Evolutionary conservation across 1,140 invertebrate species (phyloP).

Genomic region (Lepidurus packardi): DNA sequence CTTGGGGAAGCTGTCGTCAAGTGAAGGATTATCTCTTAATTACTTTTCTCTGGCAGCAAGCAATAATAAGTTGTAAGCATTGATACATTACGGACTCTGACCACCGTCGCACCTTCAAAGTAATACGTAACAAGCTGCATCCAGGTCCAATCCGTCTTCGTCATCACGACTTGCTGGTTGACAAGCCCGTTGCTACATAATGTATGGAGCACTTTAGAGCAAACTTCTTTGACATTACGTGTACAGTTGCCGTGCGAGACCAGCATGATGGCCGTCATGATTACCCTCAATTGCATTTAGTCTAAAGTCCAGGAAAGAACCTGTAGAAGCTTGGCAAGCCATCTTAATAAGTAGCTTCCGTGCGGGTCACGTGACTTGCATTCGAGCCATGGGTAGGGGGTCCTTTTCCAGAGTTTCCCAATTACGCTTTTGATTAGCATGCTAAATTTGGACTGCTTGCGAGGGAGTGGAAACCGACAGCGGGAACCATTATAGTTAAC

Average conservation of each 20-base stretch:
- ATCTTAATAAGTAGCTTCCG: slow-evolving; percentile 18
- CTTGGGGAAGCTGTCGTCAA: background rate
- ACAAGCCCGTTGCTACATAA: background rate
- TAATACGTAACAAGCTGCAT: background rate
- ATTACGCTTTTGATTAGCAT: slow-evolving; percentile 22
- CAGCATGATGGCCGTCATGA: slow-evolving; percentile 4
- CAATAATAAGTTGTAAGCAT: slow-evolving; percentile 10
- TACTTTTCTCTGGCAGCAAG: background rate
- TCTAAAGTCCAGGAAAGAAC: background rate
- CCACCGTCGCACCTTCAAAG: background rate
- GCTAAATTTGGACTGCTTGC: background rate
- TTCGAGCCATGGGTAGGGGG: background rate
- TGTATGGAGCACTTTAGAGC: background rate
- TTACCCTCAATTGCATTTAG: slow-evolving; percentile 6
- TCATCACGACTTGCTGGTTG: background rate
- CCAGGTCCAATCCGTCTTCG: background rate
- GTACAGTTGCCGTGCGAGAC: background rate
- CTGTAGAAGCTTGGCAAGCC: background rate
- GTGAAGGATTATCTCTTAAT: background rate
- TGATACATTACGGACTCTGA: background rate
- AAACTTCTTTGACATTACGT: background rate
- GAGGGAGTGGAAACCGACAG: background rate
- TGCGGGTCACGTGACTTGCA: slow-evolving; percentile 11
- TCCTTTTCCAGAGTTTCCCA: background rate
- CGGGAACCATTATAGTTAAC: background rate